phyloP scores from a whole-genome alignment of 2,888 invertebrate genomes.

The Salticus scenicus region DNA sequence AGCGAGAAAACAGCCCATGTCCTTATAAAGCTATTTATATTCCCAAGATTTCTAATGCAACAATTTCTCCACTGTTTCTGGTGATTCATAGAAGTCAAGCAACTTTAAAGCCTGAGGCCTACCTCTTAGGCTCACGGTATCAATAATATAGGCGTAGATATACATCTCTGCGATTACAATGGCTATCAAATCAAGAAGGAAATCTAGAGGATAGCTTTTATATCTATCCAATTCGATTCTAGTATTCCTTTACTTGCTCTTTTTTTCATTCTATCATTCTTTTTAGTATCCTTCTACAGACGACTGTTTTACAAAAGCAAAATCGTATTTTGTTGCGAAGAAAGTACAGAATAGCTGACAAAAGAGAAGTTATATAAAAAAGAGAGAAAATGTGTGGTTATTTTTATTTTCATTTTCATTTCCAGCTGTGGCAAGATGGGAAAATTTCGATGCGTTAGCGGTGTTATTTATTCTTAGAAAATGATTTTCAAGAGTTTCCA shows the following conservation, averaged over 20 bases:
- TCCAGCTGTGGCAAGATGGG: slow-evolving; percentile 20
- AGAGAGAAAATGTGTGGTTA: slow-evolving; percentile 33
- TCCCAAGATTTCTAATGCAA: slow-evolving; percentile 28
- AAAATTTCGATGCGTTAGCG: slow-evolving; percentile 48
- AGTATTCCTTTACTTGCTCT: slow-evolving; percentile 30
- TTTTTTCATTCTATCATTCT: slow-evolving; percentile 28
- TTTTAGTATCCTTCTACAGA: slow-evolving; percentile 51
- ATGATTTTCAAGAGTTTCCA: neutral
- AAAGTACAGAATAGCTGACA: slow-evolving; percentile 31
- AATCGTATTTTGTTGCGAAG: slow-evolving; percentile 44
- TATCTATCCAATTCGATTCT: slow-evolving; percentile 66
- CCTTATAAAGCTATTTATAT: slow-evolving; percentile 47
- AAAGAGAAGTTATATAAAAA: slow-evolving; percentile 41
- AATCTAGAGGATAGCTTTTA: slow-evolving; percentile 61
- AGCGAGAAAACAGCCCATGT: neutral
- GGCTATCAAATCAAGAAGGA: slow-evolving; percentile 67
- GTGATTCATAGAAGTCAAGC: slow-evolving; percentile 37
- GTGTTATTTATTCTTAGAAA: slow-evolving; percentile 49
- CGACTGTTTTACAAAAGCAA: slow-evolving; percentile 55
- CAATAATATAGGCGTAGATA: slow-evolving; percentile 63
- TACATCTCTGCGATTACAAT: slow-evolving; percentile 68
- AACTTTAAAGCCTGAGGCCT: slow-evolving; percentile 53
- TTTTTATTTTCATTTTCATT: slow-evolving; percentile 50
- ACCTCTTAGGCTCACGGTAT: slow-evolving; percentile 49
- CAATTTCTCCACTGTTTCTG: slow-evolving; percentile 22